phyloP scores from a whole-genome alignment of 2,797 vertebrate species.

The Carapus acus region DNA sequence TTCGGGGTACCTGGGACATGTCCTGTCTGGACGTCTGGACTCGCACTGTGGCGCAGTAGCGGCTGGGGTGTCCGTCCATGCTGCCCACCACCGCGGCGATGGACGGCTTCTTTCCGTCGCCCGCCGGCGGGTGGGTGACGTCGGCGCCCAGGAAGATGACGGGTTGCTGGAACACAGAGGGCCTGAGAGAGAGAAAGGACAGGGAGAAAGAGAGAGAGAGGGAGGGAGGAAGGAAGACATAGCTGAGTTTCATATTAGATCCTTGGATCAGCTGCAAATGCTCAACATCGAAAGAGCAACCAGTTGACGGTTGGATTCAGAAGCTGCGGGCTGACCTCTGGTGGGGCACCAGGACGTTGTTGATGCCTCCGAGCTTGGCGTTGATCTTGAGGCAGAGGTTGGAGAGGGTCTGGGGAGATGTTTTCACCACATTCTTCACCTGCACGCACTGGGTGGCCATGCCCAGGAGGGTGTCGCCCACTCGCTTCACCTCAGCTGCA shows the following conservation, averaged over 20 bases:
- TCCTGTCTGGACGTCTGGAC: constrained; percentile 97
- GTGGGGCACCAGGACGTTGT: constrained; percentile 97
- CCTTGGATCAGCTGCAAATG: no score
- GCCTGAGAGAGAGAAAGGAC: constrained; percentile 65
- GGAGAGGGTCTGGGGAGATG: constrained; percentile 95
- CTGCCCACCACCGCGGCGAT: constrained; percentile 96
- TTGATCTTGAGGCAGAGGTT: constrained; percentile 99
- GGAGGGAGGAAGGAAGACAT: neutral
- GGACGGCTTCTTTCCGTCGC: constrained; percentile 95
- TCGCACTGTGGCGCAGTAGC: constrained; percentile 96
- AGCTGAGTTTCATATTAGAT: neutral
- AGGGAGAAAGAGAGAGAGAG: neutral
- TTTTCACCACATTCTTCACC: constrained; percentile 99
- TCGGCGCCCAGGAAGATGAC: constrained; percentile 96
- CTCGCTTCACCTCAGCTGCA: constrained; percentile 96
- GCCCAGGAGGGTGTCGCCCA: constrained; percentile 94
- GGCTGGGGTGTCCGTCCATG: constrained; percentile 97
- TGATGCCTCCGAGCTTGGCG: constrained; percentile 96
- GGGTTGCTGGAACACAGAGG: constrained; percentile 96
- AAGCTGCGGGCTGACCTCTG: constrained; percentile 77
- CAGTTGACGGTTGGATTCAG: no score
- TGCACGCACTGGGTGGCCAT: constrained; percentile 99
- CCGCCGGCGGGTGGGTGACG: constrained; percentile 92
- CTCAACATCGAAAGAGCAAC: no score
- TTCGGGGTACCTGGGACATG: constrained; percentile 73